phyloP scores from a whole-genome alignment of 2,113 vertebrate species.

The Thalassoma bifasciatum region DNA sequence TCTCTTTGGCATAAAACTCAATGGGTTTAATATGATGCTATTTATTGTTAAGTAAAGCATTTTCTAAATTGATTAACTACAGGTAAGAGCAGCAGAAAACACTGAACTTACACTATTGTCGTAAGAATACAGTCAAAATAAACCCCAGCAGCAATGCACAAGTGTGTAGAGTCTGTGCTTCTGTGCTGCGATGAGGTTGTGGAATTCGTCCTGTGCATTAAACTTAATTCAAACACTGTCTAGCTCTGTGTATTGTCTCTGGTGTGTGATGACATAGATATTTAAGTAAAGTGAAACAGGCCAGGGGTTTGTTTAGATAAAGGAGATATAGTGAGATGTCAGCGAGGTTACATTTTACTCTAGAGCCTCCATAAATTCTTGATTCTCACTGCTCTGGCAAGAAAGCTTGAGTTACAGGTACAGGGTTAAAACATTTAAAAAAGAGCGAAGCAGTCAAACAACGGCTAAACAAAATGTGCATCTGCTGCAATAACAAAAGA shows the following conservation, averaged over 20 bases:
- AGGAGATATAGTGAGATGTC: conserved; percentile 37
- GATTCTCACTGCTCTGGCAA: conserved; percentile 21
- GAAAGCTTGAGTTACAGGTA: conserved; percentile 17
- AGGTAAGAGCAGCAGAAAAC: neutral
- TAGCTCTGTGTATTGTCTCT: conserved; percentile 50
- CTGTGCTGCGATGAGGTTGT: neutral
- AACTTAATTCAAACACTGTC: conserved; percentile 22
- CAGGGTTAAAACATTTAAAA: conserved; percentile 22
- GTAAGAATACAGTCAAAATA: neutral
- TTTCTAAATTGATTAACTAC: neutral
- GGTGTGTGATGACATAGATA: conserved; percentile 33
- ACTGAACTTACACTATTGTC: too few species aligned
- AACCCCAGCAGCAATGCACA: neutral
- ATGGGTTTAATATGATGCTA: too few species aligned
- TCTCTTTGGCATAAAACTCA: too few species aligned
- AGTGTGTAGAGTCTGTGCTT: neutral
- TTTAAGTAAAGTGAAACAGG: conserved; percentile 57
- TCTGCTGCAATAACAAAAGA: conserved; percentile 9
- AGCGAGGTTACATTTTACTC: conserved; percentile 35
- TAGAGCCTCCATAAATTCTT: conserved; percentile 22
- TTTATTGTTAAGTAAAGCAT: too few species aligned
- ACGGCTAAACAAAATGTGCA: conserved; percentile 8
- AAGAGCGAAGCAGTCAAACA: conserved; percentile 22
- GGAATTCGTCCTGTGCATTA: conserved; percentile 27
- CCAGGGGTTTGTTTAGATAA: conserved; percentile 55